A percentile compares a stretch with the other conserved stretches of the same genome.
phyloP scores from a whole-genome alignment of 2,113 vertebrate species.

The Natator depressus region DNA sequence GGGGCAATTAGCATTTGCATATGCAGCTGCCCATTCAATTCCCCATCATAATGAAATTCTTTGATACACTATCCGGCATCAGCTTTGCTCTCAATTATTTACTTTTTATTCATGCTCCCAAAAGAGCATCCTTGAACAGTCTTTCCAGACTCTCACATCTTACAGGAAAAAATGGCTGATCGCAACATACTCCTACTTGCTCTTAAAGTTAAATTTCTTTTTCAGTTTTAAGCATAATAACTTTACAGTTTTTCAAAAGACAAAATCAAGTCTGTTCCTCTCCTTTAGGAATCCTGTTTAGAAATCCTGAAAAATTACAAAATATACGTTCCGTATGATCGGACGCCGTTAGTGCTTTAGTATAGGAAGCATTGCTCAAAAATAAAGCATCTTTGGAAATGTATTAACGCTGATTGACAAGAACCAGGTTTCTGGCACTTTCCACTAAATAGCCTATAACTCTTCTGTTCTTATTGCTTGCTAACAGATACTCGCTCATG shows the following conservation, averaged over 20 bases:
- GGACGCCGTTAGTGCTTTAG: background rate
- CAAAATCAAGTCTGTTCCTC: background rate
- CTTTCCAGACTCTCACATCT: background rate
- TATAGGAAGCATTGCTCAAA: background rate
- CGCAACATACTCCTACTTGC: background rate
- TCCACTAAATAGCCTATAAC: background rate
- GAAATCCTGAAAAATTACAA: background rate
- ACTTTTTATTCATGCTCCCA: background rate
- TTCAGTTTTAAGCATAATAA: background rate
- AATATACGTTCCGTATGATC: background rate
- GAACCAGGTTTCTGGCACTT: constrained; percentile 4
- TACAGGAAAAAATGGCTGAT: background rate
- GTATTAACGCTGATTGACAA: background rate
- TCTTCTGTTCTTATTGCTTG: background rate
- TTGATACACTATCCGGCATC: rapidly evolving
- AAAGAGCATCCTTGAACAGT: background rate
- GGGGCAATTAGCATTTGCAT: background rate
- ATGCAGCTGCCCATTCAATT: rapidly evolving
- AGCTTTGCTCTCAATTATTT: background rate
- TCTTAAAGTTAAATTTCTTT: background rate
- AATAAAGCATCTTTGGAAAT: background rate
- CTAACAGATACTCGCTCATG: background rate
- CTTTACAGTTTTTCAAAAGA: background rate
- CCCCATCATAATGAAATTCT: background rate
- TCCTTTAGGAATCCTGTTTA: background rate